Conservation (phyloP, 2,888 invertebrate genomes). For the Steinernema carpocapsae region DNA sequence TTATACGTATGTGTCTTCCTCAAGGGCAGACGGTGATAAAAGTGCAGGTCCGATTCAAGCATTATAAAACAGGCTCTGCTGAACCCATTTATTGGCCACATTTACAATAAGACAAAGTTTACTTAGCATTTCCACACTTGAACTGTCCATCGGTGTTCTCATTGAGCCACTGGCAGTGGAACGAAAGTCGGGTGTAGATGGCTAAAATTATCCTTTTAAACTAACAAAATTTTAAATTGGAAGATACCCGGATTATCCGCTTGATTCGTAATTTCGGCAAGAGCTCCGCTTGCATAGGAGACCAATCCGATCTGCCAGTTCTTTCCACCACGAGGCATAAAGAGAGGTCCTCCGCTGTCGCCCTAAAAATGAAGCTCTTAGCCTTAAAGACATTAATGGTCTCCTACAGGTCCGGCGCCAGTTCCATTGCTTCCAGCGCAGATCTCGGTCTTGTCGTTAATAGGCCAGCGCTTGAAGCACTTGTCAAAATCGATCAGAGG, state of each 20-base stretch:
- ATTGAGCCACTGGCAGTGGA: neutral
- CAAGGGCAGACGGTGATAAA: too few relatives aligned
- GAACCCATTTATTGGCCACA: neutral
- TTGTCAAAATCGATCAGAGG: neutral
- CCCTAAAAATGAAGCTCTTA: neutral
- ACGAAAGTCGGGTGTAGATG: neutral
- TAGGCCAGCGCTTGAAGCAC: neutral
- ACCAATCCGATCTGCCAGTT: slow-evolving; percentile 4
- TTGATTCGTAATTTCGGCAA: neutral
- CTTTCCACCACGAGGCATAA: neutral
- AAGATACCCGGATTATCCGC: neutral
- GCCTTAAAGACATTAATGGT: neutral
- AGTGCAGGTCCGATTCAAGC: too few relatives aligned
- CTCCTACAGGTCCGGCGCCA: neutral
- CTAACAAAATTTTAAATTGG: too few relatives aligned
- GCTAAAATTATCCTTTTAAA: neutral
- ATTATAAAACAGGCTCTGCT: too few relatives aligned
- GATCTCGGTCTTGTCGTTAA: neutral
- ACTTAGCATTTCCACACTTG: too few relatives aligned
- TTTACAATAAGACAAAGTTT: neutral
- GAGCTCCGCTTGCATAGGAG: neutral
- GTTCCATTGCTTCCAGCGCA: neutral
- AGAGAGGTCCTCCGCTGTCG: too few relatives aligned
- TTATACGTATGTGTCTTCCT: too few relatives aligned
- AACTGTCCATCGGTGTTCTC: slow-evolving; percentile 6